Evolutionary conservation across 1,140 invertebrate species (phyloP).

Genomic region (Onthophagus taurus): DNA sequence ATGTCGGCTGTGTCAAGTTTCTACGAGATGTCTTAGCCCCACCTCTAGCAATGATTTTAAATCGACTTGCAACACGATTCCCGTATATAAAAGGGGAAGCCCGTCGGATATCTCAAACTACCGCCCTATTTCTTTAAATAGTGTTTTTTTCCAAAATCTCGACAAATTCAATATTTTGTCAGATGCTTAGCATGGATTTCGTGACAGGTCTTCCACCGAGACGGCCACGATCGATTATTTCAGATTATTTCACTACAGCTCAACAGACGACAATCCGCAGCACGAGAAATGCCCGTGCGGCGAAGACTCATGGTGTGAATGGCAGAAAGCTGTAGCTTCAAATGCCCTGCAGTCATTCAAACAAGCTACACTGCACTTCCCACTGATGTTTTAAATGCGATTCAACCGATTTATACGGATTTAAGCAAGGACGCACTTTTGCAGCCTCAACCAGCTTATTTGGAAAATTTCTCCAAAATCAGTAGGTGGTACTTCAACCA

Average conservation of each 20-base stretch:
- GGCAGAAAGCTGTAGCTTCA: constrained; percentile 22
- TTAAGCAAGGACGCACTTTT: constrained; percentile 17
- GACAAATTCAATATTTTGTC: no score
- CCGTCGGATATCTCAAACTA: no score
- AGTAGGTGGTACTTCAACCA: constrained; percentile 14
- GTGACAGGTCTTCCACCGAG: no score
- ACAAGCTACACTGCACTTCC: constrained; percentile 14
- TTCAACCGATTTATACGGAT: constrained; percentile 22
- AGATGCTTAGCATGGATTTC: no score
- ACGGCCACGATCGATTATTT: no score
- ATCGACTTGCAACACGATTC: no score
- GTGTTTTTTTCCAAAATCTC: no score
- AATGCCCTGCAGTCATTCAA: constrained; percentile 17
- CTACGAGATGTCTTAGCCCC: no score
- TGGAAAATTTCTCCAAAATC: constrained; percentile 22
- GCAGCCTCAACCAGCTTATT: constrained; percentile 18
- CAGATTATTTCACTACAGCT: constrained; percentile 7
- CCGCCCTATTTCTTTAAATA: no score
- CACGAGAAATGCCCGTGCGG: constrained; percentile 22
- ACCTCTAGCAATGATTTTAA: no score
- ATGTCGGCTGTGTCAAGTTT: no score
- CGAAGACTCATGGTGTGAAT: constrained; percentile 29
- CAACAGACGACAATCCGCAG: constrained; percentile 10
- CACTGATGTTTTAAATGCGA: constrained; percentile 17
- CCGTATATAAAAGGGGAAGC: no score